Evolutionary conservation across 23 tunicate genomes (phyloP).

Genomic region (Pegea sp.): DNA sequence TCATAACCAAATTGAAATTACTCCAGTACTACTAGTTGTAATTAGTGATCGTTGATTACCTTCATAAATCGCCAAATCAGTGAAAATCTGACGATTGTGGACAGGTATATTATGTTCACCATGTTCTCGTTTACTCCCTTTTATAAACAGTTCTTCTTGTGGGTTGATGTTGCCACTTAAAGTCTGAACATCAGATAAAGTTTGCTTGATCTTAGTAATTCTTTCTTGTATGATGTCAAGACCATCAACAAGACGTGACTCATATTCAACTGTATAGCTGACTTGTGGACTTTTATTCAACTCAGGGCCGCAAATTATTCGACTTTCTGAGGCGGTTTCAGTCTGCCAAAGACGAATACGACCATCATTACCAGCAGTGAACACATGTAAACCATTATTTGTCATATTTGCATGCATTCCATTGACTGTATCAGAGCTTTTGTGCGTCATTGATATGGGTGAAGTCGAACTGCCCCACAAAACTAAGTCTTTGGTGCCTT

Average conservation of each 20-base stretch:
- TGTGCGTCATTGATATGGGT: conserved; percentile 24
- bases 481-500: conserved; percentile 38
- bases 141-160: conserved; percentile 1
- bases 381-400: conserved; percentile 16
- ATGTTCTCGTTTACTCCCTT: conserved; percentile 6
- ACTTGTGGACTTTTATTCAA: background rate
- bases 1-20: conserved; percentile 55
- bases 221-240: conserved; percentile 64
- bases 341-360: conserved; percentile 63
- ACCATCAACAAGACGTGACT: conserved; percentile 56
- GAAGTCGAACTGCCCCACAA: conserved; percentile 85
- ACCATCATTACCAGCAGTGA: conserved; percentile 76
- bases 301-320: conserved; percentile 57
- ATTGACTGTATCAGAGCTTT: conserved; percentile 54
- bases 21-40: conserved; percentile 54
- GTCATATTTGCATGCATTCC: conserved; percentile 25
- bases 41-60: conserved; percentile 41
- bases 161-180: conserved; percentile 1
- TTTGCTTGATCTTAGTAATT: conserved; percentile 11
- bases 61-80: conserved; percentile 44
- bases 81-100: conserved; percentile 54
- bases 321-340: conserved; percentile 17
- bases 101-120: conserved; percentile 37
- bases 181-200: background rate
- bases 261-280: conserved; percentile 25